These are phyloP conservation scores for Musca domestica DNA, from an alignment of 1,140 invertebrate species.

Conservation along the genomic window DNA sequence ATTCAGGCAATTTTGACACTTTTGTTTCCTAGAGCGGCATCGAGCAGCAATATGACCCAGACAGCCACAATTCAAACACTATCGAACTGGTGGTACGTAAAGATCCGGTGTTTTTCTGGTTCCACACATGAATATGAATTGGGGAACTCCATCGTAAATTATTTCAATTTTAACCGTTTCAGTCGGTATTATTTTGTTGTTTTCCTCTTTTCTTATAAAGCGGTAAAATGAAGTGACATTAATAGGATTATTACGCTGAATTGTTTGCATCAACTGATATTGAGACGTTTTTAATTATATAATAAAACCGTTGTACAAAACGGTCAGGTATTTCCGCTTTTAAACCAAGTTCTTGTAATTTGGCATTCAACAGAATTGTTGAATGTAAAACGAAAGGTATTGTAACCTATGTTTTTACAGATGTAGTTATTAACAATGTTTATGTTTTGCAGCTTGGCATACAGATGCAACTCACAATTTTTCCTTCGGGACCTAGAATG, in stretches of 20 bases:
- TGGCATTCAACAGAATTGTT: neutral
- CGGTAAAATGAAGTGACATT: neutral
- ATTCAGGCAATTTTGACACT: neutral
- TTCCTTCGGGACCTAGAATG: no score
- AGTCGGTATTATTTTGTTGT: no score
- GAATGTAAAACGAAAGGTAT: neutral
- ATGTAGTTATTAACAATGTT: no score
- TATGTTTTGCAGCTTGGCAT: no score
- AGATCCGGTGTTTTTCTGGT: neutral
- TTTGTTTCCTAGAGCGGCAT: neutral
- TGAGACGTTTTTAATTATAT: neutral
- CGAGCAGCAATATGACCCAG: neutral
- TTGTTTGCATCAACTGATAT: neutral
- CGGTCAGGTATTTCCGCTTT: no score
- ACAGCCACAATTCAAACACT: neutral
- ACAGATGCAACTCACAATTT: no score
- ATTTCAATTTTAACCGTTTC: no score
- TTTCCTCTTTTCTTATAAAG: no score
- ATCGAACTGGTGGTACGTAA: neutral
- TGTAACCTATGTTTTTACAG: neutral
- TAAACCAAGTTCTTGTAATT: neutral
- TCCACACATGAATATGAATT: neutral
- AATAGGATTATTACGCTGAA: neutral
- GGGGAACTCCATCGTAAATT: no score
- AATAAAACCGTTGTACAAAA: neutral